Evolutionary conservation across 2,797 vertebrate species (phyloP).

Genomic region (Geotrypetes seraphini): DNA sequence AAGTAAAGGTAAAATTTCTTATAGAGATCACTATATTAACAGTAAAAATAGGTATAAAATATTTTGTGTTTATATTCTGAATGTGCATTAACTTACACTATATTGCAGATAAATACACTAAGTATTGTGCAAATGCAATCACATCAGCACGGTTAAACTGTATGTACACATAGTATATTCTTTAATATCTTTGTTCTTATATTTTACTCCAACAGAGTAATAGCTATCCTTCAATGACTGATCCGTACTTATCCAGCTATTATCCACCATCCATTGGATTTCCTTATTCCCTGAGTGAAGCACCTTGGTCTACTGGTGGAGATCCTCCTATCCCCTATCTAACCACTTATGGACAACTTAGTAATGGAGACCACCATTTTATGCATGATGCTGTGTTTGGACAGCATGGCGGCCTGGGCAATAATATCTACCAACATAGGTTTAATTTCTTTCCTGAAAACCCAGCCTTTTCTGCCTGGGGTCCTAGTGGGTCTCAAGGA

Average conservation of each 20-base stretch:
- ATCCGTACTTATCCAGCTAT: conserved; percentile 90
- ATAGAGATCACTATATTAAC: too few relatives aligned
- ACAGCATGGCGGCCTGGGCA: conserved; percentile 85
- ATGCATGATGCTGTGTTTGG: conserved; percentile 92
- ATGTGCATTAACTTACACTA: too few relatives aligned
- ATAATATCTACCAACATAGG: conserved; percentile 84
- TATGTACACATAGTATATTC: too few relatives aligned
- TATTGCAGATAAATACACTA: too few relatives aligned
- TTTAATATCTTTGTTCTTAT: not conserved
- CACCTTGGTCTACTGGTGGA: conserved; percentile 91
- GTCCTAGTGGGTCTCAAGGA: conserved; percentile 84
- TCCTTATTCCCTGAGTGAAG: conserved; percentile 88
- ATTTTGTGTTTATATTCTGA: too few relatives aligned
- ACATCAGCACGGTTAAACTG: too few relatives aligned
- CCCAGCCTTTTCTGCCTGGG: conserved; percentile 90
- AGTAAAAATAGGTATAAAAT: too few relatives aligned
- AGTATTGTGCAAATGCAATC: too few relatives aligned
- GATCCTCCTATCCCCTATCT: conserved; percentile 92
- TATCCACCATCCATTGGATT: conserved; percentile 91
- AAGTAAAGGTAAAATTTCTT: too few relatives aligned
- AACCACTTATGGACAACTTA: conserved; percentile 87
- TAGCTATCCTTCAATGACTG: conserved; percentile 94
- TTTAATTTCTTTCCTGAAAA: conserved; percentile 95
- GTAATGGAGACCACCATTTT: conserved; percentile 92
- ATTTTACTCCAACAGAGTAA: conserved; percentile 63